These are phyloP conservation scores for Prunella himalayana DNA, from an alignment of 2,113 vertebrate genomes.

Conservation along the genomic window DNA sequence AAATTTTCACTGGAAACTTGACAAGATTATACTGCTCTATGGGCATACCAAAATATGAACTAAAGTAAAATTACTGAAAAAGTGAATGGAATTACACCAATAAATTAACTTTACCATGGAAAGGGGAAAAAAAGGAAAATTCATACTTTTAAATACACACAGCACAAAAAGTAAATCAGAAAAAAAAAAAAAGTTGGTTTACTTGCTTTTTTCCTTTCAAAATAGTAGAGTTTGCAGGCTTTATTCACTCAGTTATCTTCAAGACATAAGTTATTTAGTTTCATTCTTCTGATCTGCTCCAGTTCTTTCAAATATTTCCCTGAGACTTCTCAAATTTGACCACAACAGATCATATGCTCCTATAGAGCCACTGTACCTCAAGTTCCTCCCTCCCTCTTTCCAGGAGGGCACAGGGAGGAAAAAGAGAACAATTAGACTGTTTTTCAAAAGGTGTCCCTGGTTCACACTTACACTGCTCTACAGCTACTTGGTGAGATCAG, in stretches of 20 bases:
- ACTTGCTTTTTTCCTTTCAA: slow-evolving; percentile 6
- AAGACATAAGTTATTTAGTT: neutral
- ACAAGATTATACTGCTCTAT: neutral
- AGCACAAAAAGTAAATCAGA: neutral
- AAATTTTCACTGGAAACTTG: neutral
- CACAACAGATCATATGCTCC: neutral
- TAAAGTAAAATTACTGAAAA: neutral
- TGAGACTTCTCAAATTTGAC: neutral
- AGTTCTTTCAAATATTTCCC: neutral
- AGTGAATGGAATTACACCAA: neutral
- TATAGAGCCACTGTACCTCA: neutral
- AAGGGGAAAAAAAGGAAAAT: neutral
- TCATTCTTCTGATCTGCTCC: slow-evolving; percentile 1
- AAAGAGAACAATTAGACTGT: neutral
- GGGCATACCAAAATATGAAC: neutral
- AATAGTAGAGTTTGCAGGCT: neutral
- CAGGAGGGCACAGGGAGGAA: neutral
- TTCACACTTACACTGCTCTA: neutral
- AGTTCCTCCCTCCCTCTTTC: neutral
- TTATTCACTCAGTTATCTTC: slow-evolving; percentile 22
- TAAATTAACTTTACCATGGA: neutral
- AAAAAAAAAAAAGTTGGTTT: neutral
- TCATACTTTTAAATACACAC: neutral
- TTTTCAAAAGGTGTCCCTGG: neutral
- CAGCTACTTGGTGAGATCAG: neutral